phyloP scores from a whole-genome alignment of 1,140 invertebrate genomes.

The Parapsyche elsis region DNA sequence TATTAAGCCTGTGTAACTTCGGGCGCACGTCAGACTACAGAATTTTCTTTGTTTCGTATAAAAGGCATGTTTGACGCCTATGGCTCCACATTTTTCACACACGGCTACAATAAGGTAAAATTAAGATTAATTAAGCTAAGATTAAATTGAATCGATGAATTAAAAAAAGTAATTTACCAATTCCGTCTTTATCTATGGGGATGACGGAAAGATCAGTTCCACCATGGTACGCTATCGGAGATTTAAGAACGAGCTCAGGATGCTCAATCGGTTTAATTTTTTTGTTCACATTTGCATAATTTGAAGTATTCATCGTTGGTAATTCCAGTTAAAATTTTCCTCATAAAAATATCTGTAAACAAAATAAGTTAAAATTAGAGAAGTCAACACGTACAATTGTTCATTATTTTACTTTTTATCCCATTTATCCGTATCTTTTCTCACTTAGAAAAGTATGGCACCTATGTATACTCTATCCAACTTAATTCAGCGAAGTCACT shows the following conservation, averaged over 20 bases:
- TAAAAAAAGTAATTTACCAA: slow-evolving; percentile 68
- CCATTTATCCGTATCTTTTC: too few relatives aligned
- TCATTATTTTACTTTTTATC: too few relatives aligned
- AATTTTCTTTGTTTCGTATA: slow-evolving; percentile 86
- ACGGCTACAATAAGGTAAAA: slow-evolving; percentile 72
- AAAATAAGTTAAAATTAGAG: not conserved
- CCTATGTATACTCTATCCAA: too few relatives aligned
- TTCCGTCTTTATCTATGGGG: slow-evolving; percentile 80
- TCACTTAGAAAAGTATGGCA: too few relatives aligned
- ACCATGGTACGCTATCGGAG: slow-evolving; percentile 83
- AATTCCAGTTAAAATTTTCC: not conserved
- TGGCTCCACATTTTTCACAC: slow-evolving; percentile 89
- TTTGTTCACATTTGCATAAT: slow-evolving; percentile 34
- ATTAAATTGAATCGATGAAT: not conserved
- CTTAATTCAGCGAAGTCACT: too few relatives aligned
- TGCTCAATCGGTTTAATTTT: slow-evolving; percentile 83
- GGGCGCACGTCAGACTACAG: slow-evolving; percentile 81
- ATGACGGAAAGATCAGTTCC: slow-evolving; percentile 74
- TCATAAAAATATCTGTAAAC: not conserved
- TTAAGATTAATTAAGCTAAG: not conserved
- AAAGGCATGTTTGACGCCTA: slow-evolving; percentile 90
- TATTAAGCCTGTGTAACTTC: slow-evolving; percentile 60
- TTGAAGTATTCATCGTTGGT: slow-evolving; percentile 48
- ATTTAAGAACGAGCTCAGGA: slow-evolving; percentile 80
- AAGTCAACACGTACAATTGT: too few relatives aligned